phyloP scores from a whole-genome alignment of 2,113 vertebrate species.

The Forbesichthys agassizii region DNA sequence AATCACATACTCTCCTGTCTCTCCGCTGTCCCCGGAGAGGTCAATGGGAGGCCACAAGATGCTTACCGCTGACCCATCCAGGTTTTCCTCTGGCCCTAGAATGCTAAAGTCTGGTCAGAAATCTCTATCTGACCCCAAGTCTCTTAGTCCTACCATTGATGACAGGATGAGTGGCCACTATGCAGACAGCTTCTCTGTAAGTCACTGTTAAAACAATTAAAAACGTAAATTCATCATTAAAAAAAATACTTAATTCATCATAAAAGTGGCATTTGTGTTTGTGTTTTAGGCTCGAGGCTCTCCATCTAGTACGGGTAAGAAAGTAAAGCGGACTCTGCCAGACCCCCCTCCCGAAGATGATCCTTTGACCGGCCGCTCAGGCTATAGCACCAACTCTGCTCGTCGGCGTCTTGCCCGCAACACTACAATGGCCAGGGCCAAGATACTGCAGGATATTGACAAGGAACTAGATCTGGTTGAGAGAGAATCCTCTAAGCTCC shows the following conservation, averaged over 20 bases:
- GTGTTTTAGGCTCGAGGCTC: conserved; percentile 58
- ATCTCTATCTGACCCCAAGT: conserved; percentile 94
- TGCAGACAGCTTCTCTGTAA: conserved; percentile 91
- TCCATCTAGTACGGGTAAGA: conserved; percentile 87
- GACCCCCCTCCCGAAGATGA: conserved; percentile 94
- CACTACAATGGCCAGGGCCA: conserved; percentile 95
- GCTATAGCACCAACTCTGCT: conserved; percentile 86
- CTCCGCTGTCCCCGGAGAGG: conserved; percentile 89
- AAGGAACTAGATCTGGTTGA: conserved; percentile 96
- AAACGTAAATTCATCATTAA: background rate
- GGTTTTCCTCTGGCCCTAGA: conserved; percentile 89
- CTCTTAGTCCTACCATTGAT: conserved; percentile 91
- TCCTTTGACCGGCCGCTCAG: conserved; percentile 75
- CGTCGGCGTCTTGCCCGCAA: conserved; percentile 92
- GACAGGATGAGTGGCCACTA: conserved; percentile 90
- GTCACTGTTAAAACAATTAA: conserved; percentile 43
- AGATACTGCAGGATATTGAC: conserved; percentile 98
- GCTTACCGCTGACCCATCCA: conserved; percentile 85
- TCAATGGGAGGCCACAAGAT: conserved; percentile 88
- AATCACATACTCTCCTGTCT: conserved; percentile 90
- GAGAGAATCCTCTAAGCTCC: conserved; percentile 96
- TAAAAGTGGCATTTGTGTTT: conserved; percentile 13
- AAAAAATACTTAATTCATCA: background rate
- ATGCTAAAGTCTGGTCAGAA: conserved; percentile 90
- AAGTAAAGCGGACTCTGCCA: conserved; percentile 95